Evolutionary conservation across 2,113 vertebrate species (phyloP).

Genomic region (Kryptolebias marmoratus): DNA sequence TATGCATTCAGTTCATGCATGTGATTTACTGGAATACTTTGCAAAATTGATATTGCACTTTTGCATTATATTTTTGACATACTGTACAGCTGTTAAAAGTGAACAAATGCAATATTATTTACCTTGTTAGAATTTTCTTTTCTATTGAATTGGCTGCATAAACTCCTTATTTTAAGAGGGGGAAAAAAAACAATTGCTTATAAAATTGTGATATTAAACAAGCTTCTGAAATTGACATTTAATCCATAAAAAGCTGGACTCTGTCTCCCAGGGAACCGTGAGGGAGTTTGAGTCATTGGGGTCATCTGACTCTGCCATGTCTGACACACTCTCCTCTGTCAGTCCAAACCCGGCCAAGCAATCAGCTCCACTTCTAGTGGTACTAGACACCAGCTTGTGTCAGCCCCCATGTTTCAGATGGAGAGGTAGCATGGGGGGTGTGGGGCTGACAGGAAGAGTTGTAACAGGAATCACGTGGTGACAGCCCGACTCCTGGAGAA

Average conservation of each 20-base stretch:
- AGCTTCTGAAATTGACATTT: neutral
- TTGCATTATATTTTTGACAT: no score
- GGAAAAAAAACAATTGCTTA: no score
- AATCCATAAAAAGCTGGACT: neutral
- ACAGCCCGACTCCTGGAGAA: constrained; percentile 56
- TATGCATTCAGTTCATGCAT: neutral
- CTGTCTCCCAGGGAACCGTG: neutral
- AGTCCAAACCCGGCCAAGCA: constrained; percentile 17
- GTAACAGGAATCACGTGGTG: constrained; percentile 58
- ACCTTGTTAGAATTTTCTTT: no score
- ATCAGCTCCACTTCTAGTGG: constrained; percentile 6
- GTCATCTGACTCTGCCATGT: constrained; percentile 1
- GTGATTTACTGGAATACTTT: neutral
- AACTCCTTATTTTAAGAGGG: no score
- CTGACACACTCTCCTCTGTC: constrained; percentile 8
- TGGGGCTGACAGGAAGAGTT: constrained; percentile 47
- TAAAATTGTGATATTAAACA: no score
- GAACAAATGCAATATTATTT: no score
- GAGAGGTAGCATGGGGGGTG: constrained; percentile 39
- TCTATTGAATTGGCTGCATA: no score
- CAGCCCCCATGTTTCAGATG: constrained; percentile 42
- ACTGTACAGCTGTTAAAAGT: no score
- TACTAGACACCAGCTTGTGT: constrained; percentile 32
- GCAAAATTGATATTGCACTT: no score
- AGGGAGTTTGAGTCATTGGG: neutral